phyloP scores from a whole-genome alignment of 1,140 invertebrate genomes.

The Lasioglossum baleicum region DNA sequence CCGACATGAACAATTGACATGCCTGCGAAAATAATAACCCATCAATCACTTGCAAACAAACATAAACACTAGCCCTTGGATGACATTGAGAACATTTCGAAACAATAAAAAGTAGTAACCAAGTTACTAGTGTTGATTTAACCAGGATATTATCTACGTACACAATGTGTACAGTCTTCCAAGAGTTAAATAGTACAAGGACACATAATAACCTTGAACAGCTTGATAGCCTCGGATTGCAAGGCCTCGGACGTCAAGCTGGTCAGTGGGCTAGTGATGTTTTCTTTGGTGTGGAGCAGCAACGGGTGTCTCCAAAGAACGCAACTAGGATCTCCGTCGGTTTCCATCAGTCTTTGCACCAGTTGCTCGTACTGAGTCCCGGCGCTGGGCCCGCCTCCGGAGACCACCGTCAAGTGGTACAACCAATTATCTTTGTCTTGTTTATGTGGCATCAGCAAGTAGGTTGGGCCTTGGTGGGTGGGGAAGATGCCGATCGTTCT shows the following conservation, averaged over 20 bases:
- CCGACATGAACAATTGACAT: slow-evolving; percentile 96
- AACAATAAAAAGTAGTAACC: too few species aligned
- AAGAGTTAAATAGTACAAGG: too few species aligned
- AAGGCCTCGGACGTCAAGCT: slow-evolving; percentile 91
- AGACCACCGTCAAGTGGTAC: slow-evolving; percentile 96
- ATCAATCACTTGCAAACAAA: too few species aligned
- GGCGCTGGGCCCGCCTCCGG: slow-evolving; percentile 92
- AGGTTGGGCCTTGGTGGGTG: slow-evolving; percentile 94
- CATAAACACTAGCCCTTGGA: too few species aligned
- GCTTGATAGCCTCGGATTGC: slow-evolving; percentile 94
- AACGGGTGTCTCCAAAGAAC: slow-evolving; percentile 96
- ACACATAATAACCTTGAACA: slow-evolving; percentile 89
- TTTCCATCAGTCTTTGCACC: slow-evolving; percentile 96
- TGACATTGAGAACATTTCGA: too few species aligned
- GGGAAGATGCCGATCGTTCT: slow-evolving; percentile 96
- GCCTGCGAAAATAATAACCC: slow-evolving; percentile 83
- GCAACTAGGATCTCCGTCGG: slow-evolving; percentile 95
- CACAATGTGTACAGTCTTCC: too few species aligned
- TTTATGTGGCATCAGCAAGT: slow-evolving; percentile 93
- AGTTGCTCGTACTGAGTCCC: slow-evolving; percentile 97
- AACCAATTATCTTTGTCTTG: slow-evolving; percentile 96
- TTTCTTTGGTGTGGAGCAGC: slow-evolving; percentile 94
- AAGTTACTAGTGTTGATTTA: too few species aligned
- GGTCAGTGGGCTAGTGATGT: slow-evolving; percentile 90
- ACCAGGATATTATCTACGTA: too few species aligned